These are phyloP conservation scores for Ephialtes manifestator DNA, from an alignment of 2,888 invertebrate species.

Conservation along the genomic window DNA sequence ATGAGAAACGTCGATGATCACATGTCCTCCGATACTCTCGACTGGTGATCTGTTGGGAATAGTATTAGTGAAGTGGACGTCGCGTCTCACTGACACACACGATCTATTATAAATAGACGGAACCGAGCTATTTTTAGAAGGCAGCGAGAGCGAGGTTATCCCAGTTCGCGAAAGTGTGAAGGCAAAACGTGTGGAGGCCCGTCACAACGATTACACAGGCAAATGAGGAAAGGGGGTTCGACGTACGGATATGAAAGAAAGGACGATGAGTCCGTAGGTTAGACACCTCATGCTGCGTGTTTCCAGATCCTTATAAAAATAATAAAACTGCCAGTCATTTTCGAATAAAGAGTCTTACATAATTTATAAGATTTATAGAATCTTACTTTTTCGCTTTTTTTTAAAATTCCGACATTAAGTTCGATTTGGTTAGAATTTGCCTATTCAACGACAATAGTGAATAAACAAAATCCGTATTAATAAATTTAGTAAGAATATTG, in stretches of 20 bases:
- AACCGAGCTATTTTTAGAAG: constrained; percentile 75
- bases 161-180: constrained; percentile 63
- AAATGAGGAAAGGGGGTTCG: background rate
- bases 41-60: constrained; percentile 7
- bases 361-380: too few species aligned
- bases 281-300: background rate
- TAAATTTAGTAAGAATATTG: too few species aligned
- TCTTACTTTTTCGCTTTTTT: too few species aligned
- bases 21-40: constrained; percentile 24
- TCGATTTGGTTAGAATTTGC: too few species aligned
- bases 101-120: constrained; percentile 75
- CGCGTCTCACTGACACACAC: constrained; percentile 31
- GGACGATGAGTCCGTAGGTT: background rate
- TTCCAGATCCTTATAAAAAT: background rate
- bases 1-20: constrained; percentile 10
- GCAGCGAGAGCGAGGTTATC: constrained; percentile 58
- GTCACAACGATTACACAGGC: constrained; percentile 21
- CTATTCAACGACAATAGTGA: too few species aligned
- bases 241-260: background rate
- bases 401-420: too few species aligned
- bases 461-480: too few species aligned
- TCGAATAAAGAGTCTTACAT: background rate
- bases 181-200: constrained; percentile 20
- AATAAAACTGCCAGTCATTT: background rate
- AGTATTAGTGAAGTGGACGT: background rate